Conservation (phyloP, 1,140 invertebrate genomes). For the Pseudomyrmex concolor region DNA sequence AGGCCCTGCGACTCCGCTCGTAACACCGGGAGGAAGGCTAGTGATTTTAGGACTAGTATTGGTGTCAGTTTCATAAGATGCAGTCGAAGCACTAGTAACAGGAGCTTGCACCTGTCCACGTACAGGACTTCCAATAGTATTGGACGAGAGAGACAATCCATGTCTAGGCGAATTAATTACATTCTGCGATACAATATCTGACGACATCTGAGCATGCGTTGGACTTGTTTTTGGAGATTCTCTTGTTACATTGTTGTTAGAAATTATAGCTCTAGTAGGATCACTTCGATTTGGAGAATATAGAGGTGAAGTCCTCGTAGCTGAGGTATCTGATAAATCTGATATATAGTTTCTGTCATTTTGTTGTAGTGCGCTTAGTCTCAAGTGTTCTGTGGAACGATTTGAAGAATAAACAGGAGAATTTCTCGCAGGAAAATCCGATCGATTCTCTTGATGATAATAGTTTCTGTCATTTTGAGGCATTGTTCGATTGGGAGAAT, state of each 20-base stretch:
- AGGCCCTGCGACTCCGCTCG: slow-evolving; percentile 83
- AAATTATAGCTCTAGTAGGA: slow-evolving; percentile 53
- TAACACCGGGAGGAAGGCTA: slow-evolving; percentile 83
- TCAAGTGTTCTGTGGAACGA: slow-evolving; percentile 73
- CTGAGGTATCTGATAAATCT: slow-evolving; percentile 70
- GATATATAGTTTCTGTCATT: slow-evolving; percentile 72
- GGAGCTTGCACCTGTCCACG: slow-evolving; percentile 80
- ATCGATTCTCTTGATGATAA: slow-evolving; percentile 72
- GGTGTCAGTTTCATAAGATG: slow-evolving; percentile 67
- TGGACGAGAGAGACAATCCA: slow-evolving; percentile 57
- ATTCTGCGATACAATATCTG: slow-evolving; percentile 64
- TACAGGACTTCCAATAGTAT: slow-evolving; percentile 65
- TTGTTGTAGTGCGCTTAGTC: slow-evolving; percentile 68
- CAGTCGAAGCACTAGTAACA: slow-evolving; percentile 76
- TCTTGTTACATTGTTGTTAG: slow-evolving; percentile 68
- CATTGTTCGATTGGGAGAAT: slow-evolving; percentile 76
- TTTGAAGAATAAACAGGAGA: slow-evolving; percentile 76
- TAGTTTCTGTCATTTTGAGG: slow-evolving; percentile 76
- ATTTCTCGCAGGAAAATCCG: slow-evolving; percentile 75
- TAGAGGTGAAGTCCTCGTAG: slow-evolving; percentile 67
- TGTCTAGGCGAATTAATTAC: slow-evolving; percentile 68
- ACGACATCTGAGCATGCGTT: slow-evolving; percentile 64
- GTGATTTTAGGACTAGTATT: slow-evolving; percentile 79
- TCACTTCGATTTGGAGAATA: slow-evolving; percentile 68
- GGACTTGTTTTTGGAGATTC: slow-evolving; percentile 76